Percentiles rank a stretch among this genome's conserved stretches.
phyloP scores from a whole-genome alignment of 2,888 invertebrate genomes.

The Drosophila kuntzei region DNA sequence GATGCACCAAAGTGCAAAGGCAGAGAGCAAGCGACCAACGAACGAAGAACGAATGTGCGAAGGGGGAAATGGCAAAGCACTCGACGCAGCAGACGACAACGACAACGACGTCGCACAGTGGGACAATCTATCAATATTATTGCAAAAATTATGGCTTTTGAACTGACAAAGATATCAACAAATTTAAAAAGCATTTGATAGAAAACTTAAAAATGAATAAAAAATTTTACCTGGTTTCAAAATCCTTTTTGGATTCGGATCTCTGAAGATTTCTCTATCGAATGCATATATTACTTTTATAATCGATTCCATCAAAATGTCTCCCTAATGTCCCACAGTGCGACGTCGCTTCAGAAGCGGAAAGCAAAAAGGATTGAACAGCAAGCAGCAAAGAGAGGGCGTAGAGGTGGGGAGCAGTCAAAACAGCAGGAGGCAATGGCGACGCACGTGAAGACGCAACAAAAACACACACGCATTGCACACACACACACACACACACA shows the following conservation, averaged over 20 bases:
- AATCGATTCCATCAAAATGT: too few relatives aligned
- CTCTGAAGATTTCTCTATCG: too few relatives aligned
- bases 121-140: too few relatives aligned
- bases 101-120: slow-evolving; percentile 36
- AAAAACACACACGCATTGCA: slow-evolving; percentile 69
- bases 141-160: too few relatives aligned
- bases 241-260: too few relatives aligned
- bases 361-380: slow-evolving; percentile 79
- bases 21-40: slow-evolving; percentile 67
- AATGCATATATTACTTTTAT: too few relatives aligned
- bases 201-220: too few relatives aligned
- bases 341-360: slow-evolving; percentile 71
- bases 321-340: too few relatives aligned
- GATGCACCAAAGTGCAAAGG: slow-evolving; percentile 82
- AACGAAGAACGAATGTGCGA: slow-evolving; percentile 38
- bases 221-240: too few relatives aligned
- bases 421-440: slow-evolving; percentile 79
- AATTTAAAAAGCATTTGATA: too few relatives aligned
- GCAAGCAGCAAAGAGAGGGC: slow-evolving; percentile 40
- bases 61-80: slow-evolving; percentile 57
- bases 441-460: slow-evolving; percentile 81
- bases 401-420: slow-evolving; percentile 37
- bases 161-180: too few relatives aligned
- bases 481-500: slow-evolving; percentile 30
- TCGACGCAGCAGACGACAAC: slow-evolving; percentile 67